Evolutionary conservation across 2,797 vertebrate genomes (phyloP).

Genomic region (Pseudochirops corinnae): DNA sequence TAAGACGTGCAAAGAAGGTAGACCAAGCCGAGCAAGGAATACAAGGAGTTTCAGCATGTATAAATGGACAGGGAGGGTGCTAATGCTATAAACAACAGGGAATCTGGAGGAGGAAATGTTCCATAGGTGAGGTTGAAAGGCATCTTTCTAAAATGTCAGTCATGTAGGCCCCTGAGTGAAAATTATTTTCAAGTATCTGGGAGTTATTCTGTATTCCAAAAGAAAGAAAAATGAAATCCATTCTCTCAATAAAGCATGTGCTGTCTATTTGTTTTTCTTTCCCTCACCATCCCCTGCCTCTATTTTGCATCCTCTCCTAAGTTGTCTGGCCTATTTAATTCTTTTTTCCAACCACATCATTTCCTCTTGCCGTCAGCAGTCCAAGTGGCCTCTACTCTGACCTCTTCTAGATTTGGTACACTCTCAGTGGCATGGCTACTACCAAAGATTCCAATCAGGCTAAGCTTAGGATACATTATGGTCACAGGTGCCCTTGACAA

Average conservation of each 20-base stretch:
- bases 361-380: neutral
- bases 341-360: conserved; percentile 1
- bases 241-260: neutral
- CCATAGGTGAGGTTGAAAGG: neutral
- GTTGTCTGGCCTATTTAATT: neutral
- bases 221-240: neutral
- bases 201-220: neutral
- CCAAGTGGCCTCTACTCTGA: neutral
- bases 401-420: neutral
- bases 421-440: neutral
- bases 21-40: neutral
- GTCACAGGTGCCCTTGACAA: neutral
- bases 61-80: neutral
- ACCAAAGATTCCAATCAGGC: neutral
- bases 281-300: neutral
- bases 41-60: neutral
- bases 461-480: neutral
- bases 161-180: neutral
- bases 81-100: neutral
- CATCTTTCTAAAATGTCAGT: neutral
- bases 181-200: neutral
- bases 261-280: neutral
- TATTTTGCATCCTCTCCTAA: neutral
- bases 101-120: neutral
- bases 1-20: neutral